Evolutionary conservation across 1,140 invertebrate genomes (phyloP).

Genomic region (Drosophila repleta): DNA sequence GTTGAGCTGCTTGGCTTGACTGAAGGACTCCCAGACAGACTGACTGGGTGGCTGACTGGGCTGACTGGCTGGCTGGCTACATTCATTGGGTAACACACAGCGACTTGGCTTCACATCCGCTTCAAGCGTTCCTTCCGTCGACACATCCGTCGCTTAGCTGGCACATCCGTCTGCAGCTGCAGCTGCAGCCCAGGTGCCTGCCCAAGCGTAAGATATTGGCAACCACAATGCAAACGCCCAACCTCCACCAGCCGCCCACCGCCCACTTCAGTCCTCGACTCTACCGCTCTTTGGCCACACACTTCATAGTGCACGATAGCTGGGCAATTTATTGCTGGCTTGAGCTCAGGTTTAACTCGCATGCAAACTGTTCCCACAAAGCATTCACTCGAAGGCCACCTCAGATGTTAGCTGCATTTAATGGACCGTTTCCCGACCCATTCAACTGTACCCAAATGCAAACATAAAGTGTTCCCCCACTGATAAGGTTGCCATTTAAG

Average conservation of each 20-base stretch:
- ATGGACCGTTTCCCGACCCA: no score
- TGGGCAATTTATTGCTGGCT: constrained; percentile 43
- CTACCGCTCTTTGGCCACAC: not conserved
- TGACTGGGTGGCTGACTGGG: no score
- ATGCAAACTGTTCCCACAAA: constrained; percentile 17
- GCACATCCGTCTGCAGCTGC: constrained; percentile 25
- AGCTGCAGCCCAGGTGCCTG: constrained; percentile 28
- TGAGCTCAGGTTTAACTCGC: constrained; percentile 35
- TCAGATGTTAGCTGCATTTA: no score
- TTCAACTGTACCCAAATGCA: no score
- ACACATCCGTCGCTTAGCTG: constrained; percentile 33
- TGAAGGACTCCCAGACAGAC: no score
- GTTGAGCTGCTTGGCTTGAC: not conserved
- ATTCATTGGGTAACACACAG: constrained; percentile 37
- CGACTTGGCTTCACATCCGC: constrained; percentile 29
- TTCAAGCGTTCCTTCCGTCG: constrained; percentile 5
- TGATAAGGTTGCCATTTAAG: no score
- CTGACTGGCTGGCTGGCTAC: not conserved
- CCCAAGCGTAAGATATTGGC: constrained; percentile 55
- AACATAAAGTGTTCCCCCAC: no score
- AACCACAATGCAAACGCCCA: constrained; percentile 37
- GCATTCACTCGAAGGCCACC: no score
- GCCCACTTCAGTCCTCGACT: not conserved
- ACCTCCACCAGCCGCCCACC: no score
- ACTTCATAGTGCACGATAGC: constrained; percentile 47